Evolutionary conservation across 2,113 vertebrate genomes (phyloP), one percentile per base, ranked within the genome.

Genomic region (Neodontobutis hainanensis): DNA sequence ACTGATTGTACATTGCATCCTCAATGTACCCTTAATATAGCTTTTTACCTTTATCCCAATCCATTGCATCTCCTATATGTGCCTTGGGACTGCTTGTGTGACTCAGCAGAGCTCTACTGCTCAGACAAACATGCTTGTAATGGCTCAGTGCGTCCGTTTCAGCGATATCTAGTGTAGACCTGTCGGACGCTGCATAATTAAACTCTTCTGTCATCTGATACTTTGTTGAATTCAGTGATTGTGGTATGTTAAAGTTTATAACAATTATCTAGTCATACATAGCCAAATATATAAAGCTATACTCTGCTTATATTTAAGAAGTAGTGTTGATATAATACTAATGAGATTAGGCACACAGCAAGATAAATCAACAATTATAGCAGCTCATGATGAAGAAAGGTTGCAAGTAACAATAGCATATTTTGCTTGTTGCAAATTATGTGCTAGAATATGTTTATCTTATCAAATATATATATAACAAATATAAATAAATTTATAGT

Each of bases 201-300:
- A 84, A 75, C 56, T 51, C 65, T 72, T 75, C 75, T 61, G 81
- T 74, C 64, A 86, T 64, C 48, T 74, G 84, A 87, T 77, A 71
- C 68, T 49, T 53, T 27, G 32, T 69, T 42, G 69, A 50, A 75
- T 80, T 69, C 64, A 36, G 73, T 55, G 67, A n/a, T 55, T 46
- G 44, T 38, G 53, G 59, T 75, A 19, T 50, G 44, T 32, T 42
- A 72, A 45, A 64, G 63, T 75, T n/a, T 11, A 65, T 36, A 32
- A 38, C n/a, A 43, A 55, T 35, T 14, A 4, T 62, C 47, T 36
- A 70, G 51, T 55, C 32, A 50, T 15, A 38, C 14, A 7, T 34
- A 55, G 12, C 52, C 35, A 36, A 8, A 14, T 55, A 14, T 34
- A 55, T 5, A 52, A 27, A 27, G 19, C 19, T 27, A 27, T 27